Percentiles rank a stretch among this genome's conserved stretches.
These are phyloP conservation scores for Periophthalmus modestus DNA, from an alignment of 2,113 vertebrate species.

Conservation along the genomic window DNA sequence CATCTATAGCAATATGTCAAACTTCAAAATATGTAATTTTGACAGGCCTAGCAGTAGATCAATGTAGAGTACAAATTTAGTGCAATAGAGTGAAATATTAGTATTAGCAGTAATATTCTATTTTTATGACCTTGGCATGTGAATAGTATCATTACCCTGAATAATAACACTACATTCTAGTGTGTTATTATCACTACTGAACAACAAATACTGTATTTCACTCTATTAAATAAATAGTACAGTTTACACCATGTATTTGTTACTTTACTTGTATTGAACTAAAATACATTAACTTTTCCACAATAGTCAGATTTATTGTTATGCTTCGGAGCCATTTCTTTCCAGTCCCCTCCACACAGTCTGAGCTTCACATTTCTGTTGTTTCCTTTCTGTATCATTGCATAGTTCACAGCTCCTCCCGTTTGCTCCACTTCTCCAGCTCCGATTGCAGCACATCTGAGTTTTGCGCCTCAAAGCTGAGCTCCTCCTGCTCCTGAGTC, in stretches of 20 bases:
- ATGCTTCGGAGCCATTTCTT: not conserved
- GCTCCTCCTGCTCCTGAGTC: constrained; percentile 82
- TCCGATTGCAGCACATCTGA: constrained; percentile 83
- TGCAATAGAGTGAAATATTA: not conserved
- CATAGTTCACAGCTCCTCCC: constrained; percentile 81
- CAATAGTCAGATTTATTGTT: not conserved
- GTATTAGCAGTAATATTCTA: not conserved
- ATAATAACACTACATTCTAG: not conserved
- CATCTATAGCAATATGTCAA: too few species aligned
- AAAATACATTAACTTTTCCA: not conserved
- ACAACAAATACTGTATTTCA: not conserved
- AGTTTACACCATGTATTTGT: not conserved
- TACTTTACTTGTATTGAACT: not conserved
- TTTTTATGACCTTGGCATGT: not conserved
- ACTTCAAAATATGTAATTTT: too few species aligned
- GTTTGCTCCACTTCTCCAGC: constrained; percentile 79
- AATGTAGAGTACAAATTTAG: not conserved
- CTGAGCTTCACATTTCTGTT: constrained; percentile 40
- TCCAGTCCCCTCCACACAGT: constrained; percentile 2
- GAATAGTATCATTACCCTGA: not conserved
- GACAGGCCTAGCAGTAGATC: not conserved
- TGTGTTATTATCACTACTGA: not conserved
- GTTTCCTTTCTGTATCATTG: not conserved
- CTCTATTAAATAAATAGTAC: not conserved
- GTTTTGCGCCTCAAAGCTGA: constrained; percentile 84